Conservation (phyloP, 2,797 vertebrate species). For the Cynopterus sphinx region DNA sequence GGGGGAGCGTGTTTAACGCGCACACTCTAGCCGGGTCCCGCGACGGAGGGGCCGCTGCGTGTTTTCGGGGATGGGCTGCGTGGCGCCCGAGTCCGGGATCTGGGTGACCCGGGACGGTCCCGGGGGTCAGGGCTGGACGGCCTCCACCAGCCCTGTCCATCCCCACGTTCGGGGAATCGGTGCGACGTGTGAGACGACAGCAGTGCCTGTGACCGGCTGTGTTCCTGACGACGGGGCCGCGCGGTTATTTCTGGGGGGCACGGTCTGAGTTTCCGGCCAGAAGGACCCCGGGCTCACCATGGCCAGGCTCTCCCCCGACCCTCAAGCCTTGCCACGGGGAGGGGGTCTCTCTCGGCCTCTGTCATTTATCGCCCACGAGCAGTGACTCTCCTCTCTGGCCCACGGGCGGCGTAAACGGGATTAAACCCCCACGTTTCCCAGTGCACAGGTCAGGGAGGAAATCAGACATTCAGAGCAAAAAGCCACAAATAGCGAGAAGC, state of each 20-base stretch:
- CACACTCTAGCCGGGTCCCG: accelerated
- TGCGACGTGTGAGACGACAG: accelerated
- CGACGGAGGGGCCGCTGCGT: accelerated
- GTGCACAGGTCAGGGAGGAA: neutral
- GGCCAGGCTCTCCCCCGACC: accelerated
- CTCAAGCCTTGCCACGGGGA: neutral
- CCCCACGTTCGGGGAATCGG: accelerated
- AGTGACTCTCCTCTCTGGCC: neutral
- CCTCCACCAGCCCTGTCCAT: accelerated
- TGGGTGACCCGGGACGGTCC: neutral
- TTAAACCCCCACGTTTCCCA: neutral
- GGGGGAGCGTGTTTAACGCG: accelerated
- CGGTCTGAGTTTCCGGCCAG: neutral
- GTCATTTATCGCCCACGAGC: neutral
- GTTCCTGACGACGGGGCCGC: accelerated
- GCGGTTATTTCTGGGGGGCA: accelerated
- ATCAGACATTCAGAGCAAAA: neutral
- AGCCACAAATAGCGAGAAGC: neutral
- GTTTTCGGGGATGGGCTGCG: neutral
- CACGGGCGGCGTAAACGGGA: neutral
- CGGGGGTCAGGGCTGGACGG: neutral
- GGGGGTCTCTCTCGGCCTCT: too few species aligned
- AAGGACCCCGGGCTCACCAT: accelerated
- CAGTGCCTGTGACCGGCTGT: accelerated
- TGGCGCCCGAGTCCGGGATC: neutral